Conservation (phyloP, 2,797 vertebrate genomes). For the Gadopsis marmoratus region DNA sequence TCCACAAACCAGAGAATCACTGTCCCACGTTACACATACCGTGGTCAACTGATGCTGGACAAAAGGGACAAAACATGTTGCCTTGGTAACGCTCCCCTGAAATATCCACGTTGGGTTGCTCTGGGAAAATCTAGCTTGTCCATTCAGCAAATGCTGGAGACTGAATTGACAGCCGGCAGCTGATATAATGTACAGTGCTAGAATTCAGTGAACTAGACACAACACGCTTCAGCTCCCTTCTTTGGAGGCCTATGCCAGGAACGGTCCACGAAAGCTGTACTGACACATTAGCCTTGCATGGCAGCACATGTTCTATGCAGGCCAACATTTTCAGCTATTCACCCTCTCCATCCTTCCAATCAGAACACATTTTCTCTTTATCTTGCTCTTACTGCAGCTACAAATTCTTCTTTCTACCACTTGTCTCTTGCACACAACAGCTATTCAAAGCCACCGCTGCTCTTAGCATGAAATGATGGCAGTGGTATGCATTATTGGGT, state of each 20-base stretch:
- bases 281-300: constrained; percentile 34
- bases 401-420: constrained; percentile 28
- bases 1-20: constrained; percentile 62
- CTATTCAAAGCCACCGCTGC: constrained; percentile 41
- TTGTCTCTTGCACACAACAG: constrained; percentile 25
- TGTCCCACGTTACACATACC: constrained; percentile 64
- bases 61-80: constrained; percentile 79
- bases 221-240: constrained; percentile 12
- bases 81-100: constrained; percentile 67
- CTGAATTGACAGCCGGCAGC: constrained; percentile 12
- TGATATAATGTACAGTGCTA: not conserved
- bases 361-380: constrained; percentile 32
- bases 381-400: constrained; percentile 9
- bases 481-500: constrained; percentile 47
- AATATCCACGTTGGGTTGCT: constrained; percentile 53
- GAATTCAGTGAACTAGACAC: constrained; percentile 6
- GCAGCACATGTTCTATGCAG: constrained; percentile 47
- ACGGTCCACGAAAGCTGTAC: constrained; percentile 7
- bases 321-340: constrained; percentile 41
- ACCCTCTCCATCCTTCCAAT: constrained; percentile 8
- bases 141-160: constrained; percentile 36
- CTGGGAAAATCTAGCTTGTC: constrained; percentile 57
- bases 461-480: constrained; percentile 31
- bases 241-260: constrained; percentile 22
- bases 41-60: constrained; percentile 66